These are phyloP conservation scores for Brenthis daphne DNA, from an alignment of 2,888 invertebrate species.

Conservation along the genomic window DNA sequence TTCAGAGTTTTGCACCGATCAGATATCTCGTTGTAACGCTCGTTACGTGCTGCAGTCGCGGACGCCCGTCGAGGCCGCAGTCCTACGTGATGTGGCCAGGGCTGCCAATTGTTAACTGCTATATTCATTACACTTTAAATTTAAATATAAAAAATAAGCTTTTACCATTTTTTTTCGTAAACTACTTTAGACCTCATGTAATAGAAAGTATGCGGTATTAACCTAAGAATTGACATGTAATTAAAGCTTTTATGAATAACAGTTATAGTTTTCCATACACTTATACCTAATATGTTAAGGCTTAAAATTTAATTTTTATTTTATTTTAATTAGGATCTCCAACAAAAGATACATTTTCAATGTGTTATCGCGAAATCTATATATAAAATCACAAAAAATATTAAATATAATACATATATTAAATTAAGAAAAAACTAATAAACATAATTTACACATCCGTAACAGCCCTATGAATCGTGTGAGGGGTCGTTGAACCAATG, in stretches of 20 bases:
- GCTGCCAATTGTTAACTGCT: constrained; percentile 22
- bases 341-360: no score
- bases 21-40: constrained; percentile 13
- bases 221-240: no score
- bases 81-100: constrained; percentile 32
- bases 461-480: constrained; percentile 43
- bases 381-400: background rate
- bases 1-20: constrained; percentile 10
- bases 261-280: no score
- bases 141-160: background rate
- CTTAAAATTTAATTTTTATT: no score
- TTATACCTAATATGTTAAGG: no score
- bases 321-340: no score
- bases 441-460: constrained; percentile 3
- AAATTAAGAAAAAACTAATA: background rate
- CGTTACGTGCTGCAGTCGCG: constrained; percentile 30
- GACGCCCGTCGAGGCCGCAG: constrained; percentile 34
- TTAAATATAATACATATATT: no score
- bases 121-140: background rate
- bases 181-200: no score
- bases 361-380: no score
- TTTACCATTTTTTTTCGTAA: no score
- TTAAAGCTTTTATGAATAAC: no score
- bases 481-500: constrained; percentile 65
- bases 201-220: no score